Percentiles rank a stretch among this genome's conserved stretches.
phyloP scores from a whole-genome alignment of 2,113 vertebrate genomes.

The Scatophagus argus region DNA sequence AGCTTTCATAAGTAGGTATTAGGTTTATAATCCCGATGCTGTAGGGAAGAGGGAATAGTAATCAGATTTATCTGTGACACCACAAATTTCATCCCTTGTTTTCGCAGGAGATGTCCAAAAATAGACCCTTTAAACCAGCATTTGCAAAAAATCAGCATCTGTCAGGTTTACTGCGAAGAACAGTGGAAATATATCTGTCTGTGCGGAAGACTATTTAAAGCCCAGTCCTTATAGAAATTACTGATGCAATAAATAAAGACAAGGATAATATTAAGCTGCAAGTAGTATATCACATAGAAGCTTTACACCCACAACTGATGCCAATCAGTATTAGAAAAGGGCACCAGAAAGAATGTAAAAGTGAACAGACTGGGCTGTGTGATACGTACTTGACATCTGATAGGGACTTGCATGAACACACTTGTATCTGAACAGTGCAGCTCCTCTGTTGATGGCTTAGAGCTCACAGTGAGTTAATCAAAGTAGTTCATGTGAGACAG shows the following conservation, averaged over 20 bases:
- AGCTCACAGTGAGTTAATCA: constrained; percentile 31
- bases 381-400: constrained; percentile 31
- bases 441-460: constrained; percentile 4
- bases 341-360: not conserved
- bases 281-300: not conserved
- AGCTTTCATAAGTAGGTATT: constrained; percentile 67
- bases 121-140: constrained; percentile 45
- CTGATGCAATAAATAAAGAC: constrained; percentile 2
- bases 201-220: constrained; percentile 22
- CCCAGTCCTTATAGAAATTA: not conserved
- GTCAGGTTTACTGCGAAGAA: not conserved
- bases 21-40: constrained; percentile 76
- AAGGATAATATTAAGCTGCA: not conserved
- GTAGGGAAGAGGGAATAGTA: constrained; percentile 61
- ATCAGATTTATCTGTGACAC: constrained; percentile 72
- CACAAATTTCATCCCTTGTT: constrained; percentile 55
- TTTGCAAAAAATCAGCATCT: constrained; percentile 23
- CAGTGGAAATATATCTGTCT: not conserved
- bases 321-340: not conserved
- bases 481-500: constrained; percentile 53
- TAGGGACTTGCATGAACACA: constrained; percentile 15
- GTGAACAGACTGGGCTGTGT: constrained; percentile 30
- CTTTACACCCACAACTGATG: not conserved
- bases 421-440: constrained; percentile 14
- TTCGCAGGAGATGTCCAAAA: constrained; percentile 43